Evolutionary conservation across 2,797 vertebrate species (phyloP), one percentile per base, ranked within the genome.

Genomic region (Lerista edwardsae): DNA sequence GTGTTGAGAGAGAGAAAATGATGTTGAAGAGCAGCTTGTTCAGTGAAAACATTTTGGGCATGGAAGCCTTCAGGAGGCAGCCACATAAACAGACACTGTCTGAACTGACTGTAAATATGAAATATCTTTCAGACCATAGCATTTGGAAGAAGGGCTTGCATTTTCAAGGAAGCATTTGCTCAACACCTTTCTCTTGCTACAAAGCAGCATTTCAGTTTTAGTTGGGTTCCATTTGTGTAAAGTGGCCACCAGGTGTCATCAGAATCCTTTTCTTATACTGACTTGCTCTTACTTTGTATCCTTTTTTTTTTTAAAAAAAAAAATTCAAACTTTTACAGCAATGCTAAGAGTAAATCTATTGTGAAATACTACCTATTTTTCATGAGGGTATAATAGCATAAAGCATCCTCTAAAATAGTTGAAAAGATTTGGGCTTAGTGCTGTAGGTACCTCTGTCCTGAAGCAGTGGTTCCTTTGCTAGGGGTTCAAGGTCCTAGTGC

Each of bases 191-290:
- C 80, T 76, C 34, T 65, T 17, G 21, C 19, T 55, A 41, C 39
- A 27, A 19, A 55, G 23, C 39, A 59, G 25, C 9, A 14, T 81
- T 85, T 85, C 41, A 51, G 12, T 86, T 77, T 83, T 81, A 47
- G 14, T 55, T 55, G 51, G 19, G 47, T 29, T 25, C 51, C 88
- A 64, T 62, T 73, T 91, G 79, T 93, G 84, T 86, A 87, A 93
- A 95, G 81, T 90, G 94, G 94, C 96, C 96, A 97, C 95, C 94
- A 97, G 96, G 95, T 96, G 96, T 97, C 96, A 94, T 94, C 95
- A 95, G 93, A 95, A 95, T 91, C 90, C 96, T 95, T 94, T 91
- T 93, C 64, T 91, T 93, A 91, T 93, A 83, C 86, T 88, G 90
- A 67, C 86, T 71, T 91, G 27, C 36, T 79, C 27, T 80, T 88